Conservation (phyloP, 2,888 invertebrate genomes). For the Balanococcus diminutus region DNA sequence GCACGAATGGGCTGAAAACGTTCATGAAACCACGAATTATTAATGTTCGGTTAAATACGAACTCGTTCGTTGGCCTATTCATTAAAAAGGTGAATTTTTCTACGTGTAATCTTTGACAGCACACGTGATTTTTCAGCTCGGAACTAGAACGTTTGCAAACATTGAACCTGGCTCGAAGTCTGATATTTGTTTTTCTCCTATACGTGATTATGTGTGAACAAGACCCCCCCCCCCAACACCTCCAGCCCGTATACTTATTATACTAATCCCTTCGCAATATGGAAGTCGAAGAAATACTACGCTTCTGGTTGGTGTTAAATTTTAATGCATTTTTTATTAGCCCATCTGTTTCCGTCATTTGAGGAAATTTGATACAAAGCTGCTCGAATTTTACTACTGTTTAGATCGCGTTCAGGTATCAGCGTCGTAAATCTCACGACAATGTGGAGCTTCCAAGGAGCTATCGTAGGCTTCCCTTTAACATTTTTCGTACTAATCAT, state of each 20-base stretch:
- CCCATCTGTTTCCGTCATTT: constrained; percentile 23
- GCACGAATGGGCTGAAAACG: not conserved
- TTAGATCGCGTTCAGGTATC: constrained; percentile 20
- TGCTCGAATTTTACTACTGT: constrained; percentile 30
- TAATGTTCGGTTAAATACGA: constrained; percentile 18
- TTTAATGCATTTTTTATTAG: constrained; percentile 22
- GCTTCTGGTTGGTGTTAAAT: constrained; percentile 19
- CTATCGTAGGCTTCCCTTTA: not conserved
- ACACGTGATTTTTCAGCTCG: not conserved
- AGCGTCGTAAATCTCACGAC: constrained; percentile 16
- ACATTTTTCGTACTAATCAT: not conserved
- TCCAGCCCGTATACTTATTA: no score
- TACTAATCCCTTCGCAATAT: not conserved
- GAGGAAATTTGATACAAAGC: constrained; percentile 16
- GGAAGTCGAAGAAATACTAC: not conserved
- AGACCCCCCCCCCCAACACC: not conserved
- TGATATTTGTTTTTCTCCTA: not conserved
- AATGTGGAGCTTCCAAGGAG: not conserved
- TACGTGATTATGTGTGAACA: constrained; percentile 1
- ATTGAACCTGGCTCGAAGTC: not conserved
- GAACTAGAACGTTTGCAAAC: not conserved
- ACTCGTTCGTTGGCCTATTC: not conserved
- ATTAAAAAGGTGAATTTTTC: not conserved
- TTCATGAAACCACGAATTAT: constrained; percentile 26
- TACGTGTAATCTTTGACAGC: not conserved